A percentile compares a stretch with the other conserved stretches of the same genome.
Conservation (phyloP, 37 sponge, comb jelly and placozoan genomes). For the Dysidea cf. avara region DNA sequence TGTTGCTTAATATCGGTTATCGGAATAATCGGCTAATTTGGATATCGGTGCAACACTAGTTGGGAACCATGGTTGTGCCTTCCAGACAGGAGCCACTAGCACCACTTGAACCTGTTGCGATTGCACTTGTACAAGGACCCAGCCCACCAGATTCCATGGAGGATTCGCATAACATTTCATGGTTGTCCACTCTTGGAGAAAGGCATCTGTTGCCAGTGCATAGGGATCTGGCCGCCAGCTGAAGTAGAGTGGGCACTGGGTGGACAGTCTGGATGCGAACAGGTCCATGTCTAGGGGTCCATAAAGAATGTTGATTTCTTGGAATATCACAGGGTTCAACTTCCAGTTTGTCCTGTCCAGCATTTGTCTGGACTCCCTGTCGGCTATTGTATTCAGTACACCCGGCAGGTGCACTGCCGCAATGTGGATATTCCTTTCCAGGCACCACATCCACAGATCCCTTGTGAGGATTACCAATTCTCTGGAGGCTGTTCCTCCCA, state of each 20-base stretch:
- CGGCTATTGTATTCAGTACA: no score
- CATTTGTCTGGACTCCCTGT: no score
- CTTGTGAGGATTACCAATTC: no score
- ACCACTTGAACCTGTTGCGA: constrained; percentile 3
- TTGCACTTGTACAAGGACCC: constrained; percentile 21
- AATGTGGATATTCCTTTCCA: constrained; percentile 34
- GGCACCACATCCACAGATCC: constrained; percentile 28
- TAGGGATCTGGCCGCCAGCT: no score
- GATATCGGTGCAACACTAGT: no score
- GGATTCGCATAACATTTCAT: no score
- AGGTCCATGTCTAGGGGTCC: constrained; percentile 27
- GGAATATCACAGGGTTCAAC: constrained; percentile 20
- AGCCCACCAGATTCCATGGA: constrained; percentile 31
- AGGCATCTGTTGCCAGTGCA: no score
- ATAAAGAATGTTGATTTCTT: background rate
- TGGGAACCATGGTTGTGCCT: constrained; percentile 43
- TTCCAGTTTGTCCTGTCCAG: no score
- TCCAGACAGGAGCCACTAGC: constrained; percentile 52
- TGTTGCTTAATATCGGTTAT: no score
- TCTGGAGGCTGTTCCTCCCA: no score
- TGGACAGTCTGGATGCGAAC: constrained; percentile 30
- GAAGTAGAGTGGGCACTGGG: constrained; percentile 9
- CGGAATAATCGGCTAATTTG: no score
- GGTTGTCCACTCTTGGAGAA: constrained; percentile 29
- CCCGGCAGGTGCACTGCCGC: no score